Percentiles rank a stretch among this genome's conserved stretches.
These are phyloP conservation scores for Poecilia picta DNA, from an alignment of 2,797 vertebrate genomes.

Conservation along the genomic window DNA sequence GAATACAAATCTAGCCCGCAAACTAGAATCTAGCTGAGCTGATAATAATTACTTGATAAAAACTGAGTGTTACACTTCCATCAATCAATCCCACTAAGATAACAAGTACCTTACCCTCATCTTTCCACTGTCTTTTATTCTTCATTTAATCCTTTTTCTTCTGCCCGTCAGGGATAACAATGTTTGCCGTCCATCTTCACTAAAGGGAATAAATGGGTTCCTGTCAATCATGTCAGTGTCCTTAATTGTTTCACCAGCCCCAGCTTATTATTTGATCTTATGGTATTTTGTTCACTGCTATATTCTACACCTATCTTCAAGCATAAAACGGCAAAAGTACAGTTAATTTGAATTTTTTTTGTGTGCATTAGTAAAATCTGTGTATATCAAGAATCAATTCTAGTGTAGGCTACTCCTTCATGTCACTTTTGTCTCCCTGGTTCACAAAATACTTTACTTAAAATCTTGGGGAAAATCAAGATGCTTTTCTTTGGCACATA, in stretches of 20 bases:
- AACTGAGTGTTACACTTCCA: not conserved
- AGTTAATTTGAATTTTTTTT: not conserved
- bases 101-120: not conserved
- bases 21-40: not conserved
- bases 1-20: not conserved
- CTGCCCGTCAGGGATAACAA: not conserved
- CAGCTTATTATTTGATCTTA: not conserved
- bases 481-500: not conserved
- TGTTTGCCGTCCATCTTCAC: not conserved
- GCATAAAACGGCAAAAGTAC: not conserved
- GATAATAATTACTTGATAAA: not conserved
- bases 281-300: not conserved
- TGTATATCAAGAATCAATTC: not conserved
- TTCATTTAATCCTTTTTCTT: not conserved
- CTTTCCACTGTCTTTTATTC: not conserved
- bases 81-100: not conserved
- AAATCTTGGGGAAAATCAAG: not conserved
- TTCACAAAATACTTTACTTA: not conserved
- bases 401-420: not conserved
- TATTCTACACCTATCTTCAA: not conserved
- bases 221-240: not conserved
- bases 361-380: too few relatives aligned
- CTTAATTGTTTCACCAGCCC: not conserved
- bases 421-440: not conserved
- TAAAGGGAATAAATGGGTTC: not conserved